Base-by-base conservation (phyloP, 2,888 invertebrate genomes). In the Escarpia spicata region DNA sequence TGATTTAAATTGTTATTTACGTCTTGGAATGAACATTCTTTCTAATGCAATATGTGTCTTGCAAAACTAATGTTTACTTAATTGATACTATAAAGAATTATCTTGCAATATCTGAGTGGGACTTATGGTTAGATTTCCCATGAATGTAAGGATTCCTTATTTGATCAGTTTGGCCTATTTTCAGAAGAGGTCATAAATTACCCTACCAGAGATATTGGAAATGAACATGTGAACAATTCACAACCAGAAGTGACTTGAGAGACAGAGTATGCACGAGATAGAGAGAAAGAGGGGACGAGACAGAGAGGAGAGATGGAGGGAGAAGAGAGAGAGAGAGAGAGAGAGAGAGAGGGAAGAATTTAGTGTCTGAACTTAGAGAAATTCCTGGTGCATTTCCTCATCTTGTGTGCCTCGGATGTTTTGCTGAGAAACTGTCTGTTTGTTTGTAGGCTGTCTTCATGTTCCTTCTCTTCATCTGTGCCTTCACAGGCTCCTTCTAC, bases 401-500 rank as follows among this genome's bases (percentile, higher is more conserved):
- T 12, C 92, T 44, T 75, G 45, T 90, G 26, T 90, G 90, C 12
- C 8, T 19, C 44, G n/a, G n/a, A 19, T 92, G 92, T 90, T 90
- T 15, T 90, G 90, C 90, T 43, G 90, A 90, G 15, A 90, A 19
- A 90, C 52, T 52, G 9, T 15, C 19, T 92, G 43, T 43, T 52
- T 43, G 9, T 26, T 93, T 93, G 37, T 93, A 96, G 96, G 94
- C 94, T 75, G 92, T 95, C 43, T 94, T 96, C 8, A 93, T 96
- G 92, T 93, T 95, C 60, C 92, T 95, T 43, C 95, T 95, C 93
- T 94, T 95, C 93, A 92, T 95, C 43, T 94, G 94, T 93, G 95
- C 95, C 12, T 95, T 96, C 93, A 94, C 95, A 37, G 94, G 95
- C 91, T 95, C 95, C 2, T 95, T 95, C 93, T 93, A 92, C 93